Evolutionary conservation across 2,797 vertebrate species (phyloP).

Genomic region (Podarcis siculus): DNA sequence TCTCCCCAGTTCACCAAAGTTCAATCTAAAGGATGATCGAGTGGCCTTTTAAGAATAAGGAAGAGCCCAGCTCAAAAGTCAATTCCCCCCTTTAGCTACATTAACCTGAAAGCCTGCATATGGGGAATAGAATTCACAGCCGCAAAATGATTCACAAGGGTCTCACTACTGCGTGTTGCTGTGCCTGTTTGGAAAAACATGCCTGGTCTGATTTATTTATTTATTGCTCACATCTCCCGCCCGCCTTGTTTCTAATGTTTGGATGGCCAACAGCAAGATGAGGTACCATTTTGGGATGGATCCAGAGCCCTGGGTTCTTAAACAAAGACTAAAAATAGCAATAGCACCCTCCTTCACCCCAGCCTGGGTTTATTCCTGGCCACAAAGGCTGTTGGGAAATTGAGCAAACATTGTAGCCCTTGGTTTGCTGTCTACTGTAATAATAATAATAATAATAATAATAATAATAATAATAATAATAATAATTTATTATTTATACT

Average conservation of each 20-base stretch:
- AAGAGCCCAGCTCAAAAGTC: neutral
- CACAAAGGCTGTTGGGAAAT: neutral
- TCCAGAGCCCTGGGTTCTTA: neutral
- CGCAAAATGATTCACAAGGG: constrained; percentile 1
- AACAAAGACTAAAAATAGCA: neutral
- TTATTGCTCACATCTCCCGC: neutral
- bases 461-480: too few relatives aligned
- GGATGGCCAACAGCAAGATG: neutral
- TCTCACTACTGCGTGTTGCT: neutral
- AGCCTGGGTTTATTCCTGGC: neutral
- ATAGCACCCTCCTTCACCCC: too few relatives aligned
- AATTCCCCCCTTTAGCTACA: neutral
- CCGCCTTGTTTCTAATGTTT: neutral
- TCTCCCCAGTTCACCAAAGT: neutral
- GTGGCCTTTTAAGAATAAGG: neutral
- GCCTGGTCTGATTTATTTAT: neutral
- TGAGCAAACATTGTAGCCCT: neutral
- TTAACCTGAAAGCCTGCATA: neutral
- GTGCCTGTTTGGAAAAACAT: neutral
- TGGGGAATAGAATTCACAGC: neutral
- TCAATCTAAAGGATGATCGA: neutral
- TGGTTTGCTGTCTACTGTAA: neutral
- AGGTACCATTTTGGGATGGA: neutral
- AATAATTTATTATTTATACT: too few relatives aligned
- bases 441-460: too few relatives aligned